These are phyloP conservation scores for Notothenia rossii DNA, from an alignment of 2,113 vertebrate genomes.

Conservation along the genomic window DNA sequence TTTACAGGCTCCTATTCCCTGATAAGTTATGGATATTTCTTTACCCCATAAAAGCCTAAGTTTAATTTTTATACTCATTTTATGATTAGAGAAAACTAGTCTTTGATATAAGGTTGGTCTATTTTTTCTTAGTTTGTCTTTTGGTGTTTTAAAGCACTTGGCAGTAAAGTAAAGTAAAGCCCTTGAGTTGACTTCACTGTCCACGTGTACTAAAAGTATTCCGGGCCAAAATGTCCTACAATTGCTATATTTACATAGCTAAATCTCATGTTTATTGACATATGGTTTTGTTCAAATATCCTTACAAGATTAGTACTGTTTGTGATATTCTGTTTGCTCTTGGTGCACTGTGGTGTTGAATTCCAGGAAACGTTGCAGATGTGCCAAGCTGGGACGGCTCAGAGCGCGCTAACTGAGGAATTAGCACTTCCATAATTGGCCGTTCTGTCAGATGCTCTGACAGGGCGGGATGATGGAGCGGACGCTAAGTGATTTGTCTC, in stretches of 20 bases:
- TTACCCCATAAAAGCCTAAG: too few species aligned
- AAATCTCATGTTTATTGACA: constrained; percentile 38
- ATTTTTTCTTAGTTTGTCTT: not conserved
- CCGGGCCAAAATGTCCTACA: not conserved
- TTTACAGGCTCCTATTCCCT: too few species aligned
- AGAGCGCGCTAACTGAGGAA: constrained; percentile 53
- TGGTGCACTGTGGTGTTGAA: constrained; percentile 17
- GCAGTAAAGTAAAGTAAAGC: not conserved
- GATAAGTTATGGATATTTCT: too few species aligned
- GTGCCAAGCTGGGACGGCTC: constrained; percentile 36
- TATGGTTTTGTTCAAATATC: constrained; percentile 42
- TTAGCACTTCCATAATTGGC: constrained; percentile 71
- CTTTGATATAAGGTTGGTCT: not conserved
- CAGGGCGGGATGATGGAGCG: constrained; percentile 52
- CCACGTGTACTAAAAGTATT: not conserved
- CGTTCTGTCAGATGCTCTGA: constrained; percentile 59
- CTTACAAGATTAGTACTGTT: constrained; percentile 34
- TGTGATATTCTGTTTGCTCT: constrained; percentile 33
- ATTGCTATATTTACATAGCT: constrained; percentile 13
- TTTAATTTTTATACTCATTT: not conserved
- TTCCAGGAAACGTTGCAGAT: constrained; percentile 44
- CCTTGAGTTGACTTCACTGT: not conserved
- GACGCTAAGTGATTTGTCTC: constrained; percentile 55
- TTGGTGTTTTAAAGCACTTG: not conserved
- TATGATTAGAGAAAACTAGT: too few species aligned